phyloP scores from a whole-genome alignment of 2,113 vertebrate genomes.

The Charina bottae region DNA sequence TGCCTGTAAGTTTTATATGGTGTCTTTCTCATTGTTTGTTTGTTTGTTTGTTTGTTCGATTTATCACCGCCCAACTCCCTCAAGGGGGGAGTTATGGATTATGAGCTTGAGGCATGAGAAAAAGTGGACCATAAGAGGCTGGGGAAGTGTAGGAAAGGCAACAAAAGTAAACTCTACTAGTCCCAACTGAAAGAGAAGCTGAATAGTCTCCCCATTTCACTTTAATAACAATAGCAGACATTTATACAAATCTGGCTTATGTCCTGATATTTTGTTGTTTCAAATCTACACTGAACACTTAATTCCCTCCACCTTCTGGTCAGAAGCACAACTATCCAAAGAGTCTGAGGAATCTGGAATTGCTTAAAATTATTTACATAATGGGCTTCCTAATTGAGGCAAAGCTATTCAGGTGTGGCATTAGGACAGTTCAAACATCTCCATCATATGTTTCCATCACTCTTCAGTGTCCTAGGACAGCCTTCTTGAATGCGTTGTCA shows the following conservation, averaged over 20 bases:
- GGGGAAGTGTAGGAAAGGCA: neutral
- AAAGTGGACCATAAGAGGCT: neutral
- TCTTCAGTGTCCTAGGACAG: neutral
- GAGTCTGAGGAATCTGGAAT: neutral
- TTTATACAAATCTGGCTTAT: neutral
- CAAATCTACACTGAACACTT: neutral
- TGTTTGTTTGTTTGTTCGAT: too few relatives aligned
- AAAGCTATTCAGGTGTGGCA: neutral
- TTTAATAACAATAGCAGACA: neutral
- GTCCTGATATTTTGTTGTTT: neutral
- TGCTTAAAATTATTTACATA: neutral
- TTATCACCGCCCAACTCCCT: too few relatives aligned
- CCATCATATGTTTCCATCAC: neutral
- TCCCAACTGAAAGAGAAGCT: neutral
- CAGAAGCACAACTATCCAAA: neutral
- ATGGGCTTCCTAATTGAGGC: neutral
- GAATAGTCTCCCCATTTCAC: neutral
- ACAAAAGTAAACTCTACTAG: neutral
- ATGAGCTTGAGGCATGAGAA: neutral
- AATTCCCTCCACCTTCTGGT: neutral
- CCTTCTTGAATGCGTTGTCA: neutral
- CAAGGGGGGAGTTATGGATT: neutral
- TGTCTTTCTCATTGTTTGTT: neutral
- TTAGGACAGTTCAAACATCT: neutral
- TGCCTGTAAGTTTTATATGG: neutral